Evolutionary conservation across 2,888 invertebrate species (phyloP).

Genomic region (Tuta absoluta): DNA sequence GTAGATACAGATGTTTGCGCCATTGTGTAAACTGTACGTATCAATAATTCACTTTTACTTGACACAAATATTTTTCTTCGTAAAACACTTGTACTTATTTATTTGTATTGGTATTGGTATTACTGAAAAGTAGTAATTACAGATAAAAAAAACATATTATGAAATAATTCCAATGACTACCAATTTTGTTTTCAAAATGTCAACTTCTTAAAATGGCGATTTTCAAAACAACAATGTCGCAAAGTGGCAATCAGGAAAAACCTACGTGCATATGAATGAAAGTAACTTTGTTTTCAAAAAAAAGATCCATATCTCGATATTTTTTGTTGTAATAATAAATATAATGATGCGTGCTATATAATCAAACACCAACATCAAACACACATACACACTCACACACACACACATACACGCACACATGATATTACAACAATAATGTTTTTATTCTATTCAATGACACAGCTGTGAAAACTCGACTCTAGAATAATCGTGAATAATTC

Average conservation of each 20-base stretch:
- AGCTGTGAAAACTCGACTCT: background rate
- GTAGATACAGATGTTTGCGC: background rate
- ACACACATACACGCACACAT: background rate
- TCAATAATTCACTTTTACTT: constrained; percentile 13
- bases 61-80: background rate
- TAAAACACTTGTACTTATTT: constrained; percentile 2
- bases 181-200: too few relatives aligned
- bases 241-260: too few relatives aligned
- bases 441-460: background rate
- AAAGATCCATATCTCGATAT: too few relatives aligned
- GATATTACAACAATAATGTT: background rate
- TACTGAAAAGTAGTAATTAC: background rate
- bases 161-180: too few relatives aligned
- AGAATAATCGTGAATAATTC: constrained; percentile 2
- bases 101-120: background rate
- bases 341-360: too few relatives aligned
- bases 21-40: background rate
- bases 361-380: background rate
- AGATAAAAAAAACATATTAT: too few relatives aligned
- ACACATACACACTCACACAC: background rate
- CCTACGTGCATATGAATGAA: too few relatives aligned
- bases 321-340: too few relatives aligned
- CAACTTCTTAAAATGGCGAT: too few relatives aligned
- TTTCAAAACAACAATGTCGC: too few relatives aligned
- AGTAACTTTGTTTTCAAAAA: too few relatives aligned